phyloP scores from a whole-genome alignment of 2,113 vertebrate genomes.

The Acrocephalus arundinaceus region DNA sequence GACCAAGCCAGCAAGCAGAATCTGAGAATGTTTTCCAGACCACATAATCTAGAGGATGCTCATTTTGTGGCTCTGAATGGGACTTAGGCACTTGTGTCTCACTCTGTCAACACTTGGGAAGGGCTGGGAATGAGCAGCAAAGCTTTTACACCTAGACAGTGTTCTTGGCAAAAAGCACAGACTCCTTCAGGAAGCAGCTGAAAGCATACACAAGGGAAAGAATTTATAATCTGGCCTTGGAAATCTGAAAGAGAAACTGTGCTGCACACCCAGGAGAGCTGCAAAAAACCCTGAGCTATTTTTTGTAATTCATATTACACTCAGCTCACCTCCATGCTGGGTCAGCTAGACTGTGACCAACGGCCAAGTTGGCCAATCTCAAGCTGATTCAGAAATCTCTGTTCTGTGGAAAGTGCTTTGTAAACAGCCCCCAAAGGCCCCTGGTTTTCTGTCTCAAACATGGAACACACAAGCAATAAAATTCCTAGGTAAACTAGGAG shows the following conservation, averaged over 20 bases:
- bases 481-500: neutral
- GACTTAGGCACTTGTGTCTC: neutral
- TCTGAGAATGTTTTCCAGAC: neutral
- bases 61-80: constrained; percentile 12
- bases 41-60: neutral
- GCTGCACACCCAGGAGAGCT: neutral
- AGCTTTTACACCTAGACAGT: constrained; percentile 39
- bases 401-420: neutral
- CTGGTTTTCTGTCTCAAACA: neutral
- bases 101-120: constrained; percentile 25
- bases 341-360: constrained; percentile 27
- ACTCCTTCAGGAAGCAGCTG: neutral
- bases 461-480: neutral
- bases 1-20: neutral
- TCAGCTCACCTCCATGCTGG: neutral
- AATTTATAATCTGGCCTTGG: neutral
- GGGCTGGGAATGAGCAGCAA: neutral
- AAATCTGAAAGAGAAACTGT: neutral
- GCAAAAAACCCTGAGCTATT: neutral
- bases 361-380: neutral
- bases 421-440: neutral
- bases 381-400: neutral
- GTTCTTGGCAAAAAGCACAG: neutral
- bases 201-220: neutral
- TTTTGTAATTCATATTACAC: neutral